Evolutionary conservation across 2,113 vertebrate genomes (phyloP).

Genomic region (Vulpes lagopus): DNA sequence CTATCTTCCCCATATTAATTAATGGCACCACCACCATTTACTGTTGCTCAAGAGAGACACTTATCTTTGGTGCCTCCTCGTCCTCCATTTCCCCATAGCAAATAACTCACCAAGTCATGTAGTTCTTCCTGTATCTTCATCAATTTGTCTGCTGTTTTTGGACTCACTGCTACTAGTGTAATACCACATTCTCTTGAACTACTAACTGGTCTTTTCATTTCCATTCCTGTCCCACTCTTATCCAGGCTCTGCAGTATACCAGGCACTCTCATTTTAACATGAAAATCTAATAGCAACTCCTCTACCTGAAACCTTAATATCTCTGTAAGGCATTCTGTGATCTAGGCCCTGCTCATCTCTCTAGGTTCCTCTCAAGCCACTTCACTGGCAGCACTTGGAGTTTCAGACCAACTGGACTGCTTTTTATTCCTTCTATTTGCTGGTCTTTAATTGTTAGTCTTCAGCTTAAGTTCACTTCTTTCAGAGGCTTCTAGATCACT

Average conservation of each 20-base stretch:
- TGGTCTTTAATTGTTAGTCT: not conserved
- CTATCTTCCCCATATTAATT: not conserved
- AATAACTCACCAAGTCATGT: not conserved
- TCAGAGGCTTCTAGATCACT: not conserved
- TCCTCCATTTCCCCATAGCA: not conserved
- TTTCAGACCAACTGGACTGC: not conserved
- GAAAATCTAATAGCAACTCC: not conserved
- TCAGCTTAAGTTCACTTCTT: not conserved
- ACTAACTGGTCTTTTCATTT: conserved; percentile 24
- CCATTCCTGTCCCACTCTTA: not conserved
- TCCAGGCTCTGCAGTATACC: not conserved
- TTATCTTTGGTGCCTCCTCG: not conserved
- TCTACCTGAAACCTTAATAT: conserved; percentile 23
- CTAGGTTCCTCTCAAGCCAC: not conserved
- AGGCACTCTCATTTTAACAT: not conserved
- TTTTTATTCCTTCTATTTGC: not conserved
- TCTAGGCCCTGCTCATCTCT: not conserved
- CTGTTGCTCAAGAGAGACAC: not conserved
- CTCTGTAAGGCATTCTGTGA: not conserved
- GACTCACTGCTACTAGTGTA: not conserved
- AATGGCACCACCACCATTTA: not conserved
- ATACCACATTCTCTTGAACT: not conserved
- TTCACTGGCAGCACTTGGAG: not conserved
- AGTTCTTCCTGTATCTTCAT: not conserved
- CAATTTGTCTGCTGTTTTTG: not conserved